Evolutionary conservation across 2,113 vertebrate genomes (phyloP).

Genomic region (Caracal caracal): DNA sequence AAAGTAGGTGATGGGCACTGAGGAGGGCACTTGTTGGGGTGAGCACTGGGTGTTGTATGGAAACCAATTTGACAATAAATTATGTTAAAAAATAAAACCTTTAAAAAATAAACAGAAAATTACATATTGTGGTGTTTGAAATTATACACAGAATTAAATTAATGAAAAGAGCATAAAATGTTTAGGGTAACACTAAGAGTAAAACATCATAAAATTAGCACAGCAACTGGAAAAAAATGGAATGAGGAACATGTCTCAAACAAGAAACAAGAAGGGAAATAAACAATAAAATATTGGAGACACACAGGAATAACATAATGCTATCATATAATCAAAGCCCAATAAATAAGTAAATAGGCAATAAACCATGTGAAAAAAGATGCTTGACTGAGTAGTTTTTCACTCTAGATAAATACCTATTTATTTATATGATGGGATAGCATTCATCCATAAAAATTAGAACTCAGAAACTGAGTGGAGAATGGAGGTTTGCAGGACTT

Average conservation of each 20-base stretch:
- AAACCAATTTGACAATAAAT: too few species aligned
- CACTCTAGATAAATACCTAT: background rate
- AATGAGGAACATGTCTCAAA: background rate
- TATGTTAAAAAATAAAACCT: too few species aligned
- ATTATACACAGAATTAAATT: background rate
- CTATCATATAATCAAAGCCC: background rate
- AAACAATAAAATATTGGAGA: background rate
- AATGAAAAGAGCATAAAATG: background rate
- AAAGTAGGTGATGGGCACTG: too few species aligned
- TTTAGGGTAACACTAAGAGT: background rate
- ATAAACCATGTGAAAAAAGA: background rate
- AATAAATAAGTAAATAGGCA: background rate
- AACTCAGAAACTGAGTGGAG: background rate
- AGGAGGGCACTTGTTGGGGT: too few species aligned
- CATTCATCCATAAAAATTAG: background rate
- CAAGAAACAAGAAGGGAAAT: background rate
- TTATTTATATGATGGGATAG: background rate
- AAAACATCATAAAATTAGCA: background rate
- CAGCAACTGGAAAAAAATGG: background rate
- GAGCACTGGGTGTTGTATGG: too few species aligned
- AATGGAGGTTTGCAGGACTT: background rate
- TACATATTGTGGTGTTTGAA: background rate
- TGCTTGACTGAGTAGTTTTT: background rate
- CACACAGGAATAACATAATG: background rate
- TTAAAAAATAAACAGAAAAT: background rate